These are phyloP conservation scores for Perodicticus potto DNA, from an alignment of 2,797 vertebrate species.

Conservation along the genomic window DNA sequence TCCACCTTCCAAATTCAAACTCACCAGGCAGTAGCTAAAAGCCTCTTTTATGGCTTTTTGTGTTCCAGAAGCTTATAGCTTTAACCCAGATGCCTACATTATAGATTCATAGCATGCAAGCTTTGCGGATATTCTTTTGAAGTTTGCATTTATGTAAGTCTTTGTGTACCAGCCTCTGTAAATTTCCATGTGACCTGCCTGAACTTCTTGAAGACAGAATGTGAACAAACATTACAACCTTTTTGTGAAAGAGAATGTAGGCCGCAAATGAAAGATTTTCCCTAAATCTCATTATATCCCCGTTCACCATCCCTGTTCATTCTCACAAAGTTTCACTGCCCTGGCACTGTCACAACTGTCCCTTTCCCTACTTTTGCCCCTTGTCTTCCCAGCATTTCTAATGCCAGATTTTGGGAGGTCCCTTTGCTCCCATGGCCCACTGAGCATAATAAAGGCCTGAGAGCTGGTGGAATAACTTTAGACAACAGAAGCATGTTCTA, in stretches of 20 bases:
- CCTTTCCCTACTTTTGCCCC: neutral
- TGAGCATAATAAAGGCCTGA: slow-evolving; percentile 38
- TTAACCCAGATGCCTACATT: slow-evolving; percentile 78
- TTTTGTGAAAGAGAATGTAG: slow-evolving; percentile 74
- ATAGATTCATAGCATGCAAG: slow-evolving; percentile 76
- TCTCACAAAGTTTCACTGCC: slow-evolving; percentile 24
- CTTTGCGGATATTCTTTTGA: slow-evolving; percentile 79
- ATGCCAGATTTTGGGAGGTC: neutral
- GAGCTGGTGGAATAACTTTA: neutral
- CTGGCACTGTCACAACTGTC: neutral
- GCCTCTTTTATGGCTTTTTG: slow-evolving; percentile 73
- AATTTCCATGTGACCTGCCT: slow-evolving; percentile 77
- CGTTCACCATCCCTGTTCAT: slow-evolving; percentile 30
- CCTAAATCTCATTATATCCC: slow-evolving; percentile 65
- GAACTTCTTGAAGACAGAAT: slow-evolving; percentile 77
- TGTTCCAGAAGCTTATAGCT: slow-evolving; percentile 75
- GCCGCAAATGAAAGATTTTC: slow-evolving; percentile 67
- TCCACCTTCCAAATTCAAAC: slow-evolving; percentile 52
- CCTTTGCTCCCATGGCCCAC: neutral
- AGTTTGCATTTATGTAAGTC: slow-evolving; percentile 78
- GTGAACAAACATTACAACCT: slow-evolving; percentile 79
- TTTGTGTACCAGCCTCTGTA: slow-evolving; percentile 76
- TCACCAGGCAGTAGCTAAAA: slow-evolving; percentile 60
- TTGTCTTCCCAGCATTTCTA: neutral
- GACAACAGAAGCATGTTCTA: slow-evolving; percentile 1